phyloP scores from a whole-genome alignment of 1,140 invertebrate genomes.

The Plutomurus gul region DNA sequence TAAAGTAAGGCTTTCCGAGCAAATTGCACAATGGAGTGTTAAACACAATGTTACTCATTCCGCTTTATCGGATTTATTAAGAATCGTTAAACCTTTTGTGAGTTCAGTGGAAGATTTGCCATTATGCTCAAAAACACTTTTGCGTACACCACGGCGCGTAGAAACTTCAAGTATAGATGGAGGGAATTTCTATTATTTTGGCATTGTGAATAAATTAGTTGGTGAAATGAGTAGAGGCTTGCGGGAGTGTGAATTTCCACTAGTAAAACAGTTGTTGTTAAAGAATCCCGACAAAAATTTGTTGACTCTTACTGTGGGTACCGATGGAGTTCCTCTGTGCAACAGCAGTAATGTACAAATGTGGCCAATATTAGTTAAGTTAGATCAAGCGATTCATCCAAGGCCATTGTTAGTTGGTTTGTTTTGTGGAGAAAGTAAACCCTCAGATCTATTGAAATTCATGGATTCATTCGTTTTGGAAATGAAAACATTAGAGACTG shows the following conservation, averaged over 20 bases:
- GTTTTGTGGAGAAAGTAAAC: conserved; percentile 36
- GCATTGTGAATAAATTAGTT: background rate
- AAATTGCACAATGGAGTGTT: background rate
- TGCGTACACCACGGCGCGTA: conserved; percentile 15
- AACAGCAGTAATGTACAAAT: conserved; percentile 25
- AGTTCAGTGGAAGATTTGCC: background rate
- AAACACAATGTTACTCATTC: background rate
- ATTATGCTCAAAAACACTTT: background rate
- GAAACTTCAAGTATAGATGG: background rate
- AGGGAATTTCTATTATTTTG: conserved; percentile 35
- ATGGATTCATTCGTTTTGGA: background rate
- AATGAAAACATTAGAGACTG: background rate
- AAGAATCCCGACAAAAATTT: background rate
- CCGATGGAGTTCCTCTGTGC: conserved; percentile 43
- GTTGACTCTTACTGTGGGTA: background rate
- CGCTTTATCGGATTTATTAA: background rate
- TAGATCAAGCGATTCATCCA: background rate
- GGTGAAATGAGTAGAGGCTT: background rate
- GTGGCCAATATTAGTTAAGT: conserved; percentile 33
- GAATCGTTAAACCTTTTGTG: background rate
- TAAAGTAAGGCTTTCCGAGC: background rate
- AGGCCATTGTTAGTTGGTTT: background rate
- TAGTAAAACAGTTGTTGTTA: background rate
- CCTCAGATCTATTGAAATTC: background rate
- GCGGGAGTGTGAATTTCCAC: background rate